A percentile compares a stretch with the other conserved stretches of the same genome.
Evolutionary conservation across 2,113 vertebrate genomes (phyloP).

Genomic region (Indri indri): DNA sequence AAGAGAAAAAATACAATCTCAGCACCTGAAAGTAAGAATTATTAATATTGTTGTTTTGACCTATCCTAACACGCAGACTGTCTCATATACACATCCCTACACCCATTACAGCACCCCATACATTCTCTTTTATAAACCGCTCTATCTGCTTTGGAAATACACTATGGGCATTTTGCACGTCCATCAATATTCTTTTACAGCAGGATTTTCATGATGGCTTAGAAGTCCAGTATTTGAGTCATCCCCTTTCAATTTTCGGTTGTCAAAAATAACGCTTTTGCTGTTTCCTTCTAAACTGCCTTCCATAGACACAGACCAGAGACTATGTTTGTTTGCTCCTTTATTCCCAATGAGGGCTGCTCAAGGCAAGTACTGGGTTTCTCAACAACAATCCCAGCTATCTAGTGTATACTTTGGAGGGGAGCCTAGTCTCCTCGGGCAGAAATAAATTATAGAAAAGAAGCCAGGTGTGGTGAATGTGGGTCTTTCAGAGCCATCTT

Average conservation of each 20-base stretch:
- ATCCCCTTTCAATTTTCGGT: neutral
- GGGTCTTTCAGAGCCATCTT: slow-evolving; percentile 49
- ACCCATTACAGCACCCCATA: neutral
- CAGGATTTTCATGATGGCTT: slow-evolving; percentile 12
- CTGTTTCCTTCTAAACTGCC: neutral
- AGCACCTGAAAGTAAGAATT: neutral
- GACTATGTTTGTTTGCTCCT: neutral
- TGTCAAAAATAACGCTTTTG: neutral
- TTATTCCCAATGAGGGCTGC: neutral
- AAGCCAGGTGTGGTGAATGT: slow-evolving; percentile 6
- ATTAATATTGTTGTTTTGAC: neutral
- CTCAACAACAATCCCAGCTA: neutral
- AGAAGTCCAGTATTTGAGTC: neutral
- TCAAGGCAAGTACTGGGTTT: neutral
- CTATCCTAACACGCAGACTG: neutral
- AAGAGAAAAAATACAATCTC: neutral
- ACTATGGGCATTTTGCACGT: neutral
- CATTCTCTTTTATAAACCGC: neutral
- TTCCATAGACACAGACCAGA: neutral
- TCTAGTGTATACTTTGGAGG: slow-evolving; percentile 37
- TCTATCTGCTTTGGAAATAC: neutral
- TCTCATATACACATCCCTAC: rapidly evolving
- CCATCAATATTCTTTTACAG: neutral
- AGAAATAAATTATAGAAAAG: slow-evolving; percentile 26
- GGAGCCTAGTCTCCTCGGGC: neutral